Conservation (phyloP, 2,888 invertebrate genomes). For the Drosophila neotestacea region DNA sequence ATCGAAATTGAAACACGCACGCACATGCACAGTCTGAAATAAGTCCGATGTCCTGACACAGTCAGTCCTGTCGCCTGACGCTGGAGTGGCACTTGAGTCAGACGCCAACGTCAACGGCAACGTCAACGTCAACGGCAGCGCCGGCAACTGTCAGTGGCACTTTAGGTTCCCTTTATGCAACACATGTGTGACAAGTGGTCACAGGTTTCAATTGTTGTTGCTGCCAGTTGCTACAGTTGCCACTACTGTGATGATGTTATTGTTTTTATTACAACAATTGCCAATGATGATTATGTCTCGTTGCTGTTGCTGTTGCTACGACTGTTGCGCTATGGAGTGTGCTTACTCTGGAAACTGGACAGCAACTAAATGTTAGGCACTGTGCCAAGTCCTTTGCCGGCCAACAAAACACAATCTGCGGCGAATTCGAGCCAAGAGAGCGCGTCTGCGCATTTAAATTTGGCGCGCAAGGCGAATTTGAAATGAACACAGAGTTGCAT, state of each 20-base stretch:
- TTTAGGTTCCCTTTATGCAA: slow-evolving; percentile 38
- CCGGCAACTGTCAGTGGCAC: slow-evolving; percentile 56
- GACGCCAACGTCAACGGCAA: slow-evolving; percentile 22
- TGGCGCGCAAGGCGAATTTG: slow-evolving; percentile 56
- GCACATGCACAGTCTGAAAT: slow-evolving; percentile 35
- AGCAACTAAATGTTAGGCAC: slow-evolving; percentile 59
- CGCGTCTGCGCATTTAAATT: slow-evolving; percentile 58
- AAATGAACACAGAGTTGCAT: slow-evolving; percentile 54
- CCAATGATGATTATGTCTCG: slow-evolving; percentile 13
- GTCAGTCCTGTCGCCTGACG: slow-evolving; percentile 30
- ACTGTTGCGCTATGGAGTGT: slow-evolving; percentile 32
- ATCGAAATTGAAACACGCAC: slow-evolving; percentile 72
- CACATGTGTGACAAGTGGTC: slow-evolving; percentile 70
- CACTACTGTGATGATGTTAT: slow-evolving; percentile 34
- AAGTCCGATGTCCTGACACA: slow-evolving; percentile 22
- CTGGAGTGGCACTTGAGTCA: slow-evolving; percentile 51
- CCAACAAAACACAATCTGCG: slow-evolving; percentile 55
- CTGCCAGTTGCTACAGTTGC: slow-evolving; percentile 25
- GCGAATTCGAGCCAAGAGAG: slow-evolving; percentile 61
- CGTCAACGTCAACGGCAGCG: slow-evolving; percentile 13
- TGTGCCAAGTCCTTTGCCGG: slow-evolving; percentile 65
- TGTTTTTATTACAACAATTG: slow-evolving; percentile 40
- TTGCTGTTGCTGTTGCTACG: neutral
- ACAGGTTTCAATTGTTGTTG: slow-evolving; percentile 55
- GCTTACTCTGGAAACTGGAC: slow-evolving; percentile 52